These are phyloP conservation scores for Teleiodes luculella DNA, from an alignment of 2,888 invertebrate genomes.

Conservation along the genomic window DNA sequence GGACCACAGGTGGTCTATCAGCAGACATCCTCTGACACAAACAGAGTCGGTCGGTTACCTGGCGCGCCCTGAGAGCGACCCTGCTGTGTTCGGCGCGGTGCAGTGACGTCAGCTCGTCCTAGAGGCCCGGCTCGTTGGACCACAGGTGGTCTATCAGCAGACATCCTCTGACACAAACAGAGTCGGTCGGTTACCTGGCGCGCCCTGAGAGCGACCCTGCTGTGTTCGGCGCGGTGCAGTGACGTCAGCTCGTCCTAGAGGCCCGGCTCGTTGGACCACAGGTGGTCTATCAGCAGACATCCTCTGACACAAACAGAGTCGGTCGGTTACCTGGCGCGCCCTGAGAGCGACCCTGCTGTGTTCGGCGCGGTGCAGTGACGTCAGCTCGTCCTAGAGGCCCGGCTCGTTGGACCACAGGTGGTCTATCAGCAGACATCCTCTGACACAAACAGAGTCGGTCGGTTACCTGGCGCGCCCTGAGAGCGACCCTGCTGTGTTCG, in stretches of 20 bases:
- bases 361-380: slow-evolving; percentile 93
- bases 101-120: slow-evolving; percentile 92
- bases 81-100: slow-evolving; percentile 96
- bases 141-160: too few relatives aligned
- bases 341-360: slow-evolving; percentile 94
- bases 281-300: too few relatives aligned
- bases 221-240: slow-evolving; percentile 95
- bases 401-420: slow-evolving; percentile 97
- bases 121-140: slow-evolving; percentile 96
- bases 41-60: slow-evolving; percentile 69
- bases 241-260: slow-evolving; percentile 94
- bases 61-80: slow-evolving; percentile 90
- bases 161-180: too few relatives aligned
- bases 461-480: slow-evolving; percentile 86
- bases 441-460: too few relatives aligned
- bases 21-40: too few relatives aligned
- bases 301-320: too few relatives aligned
- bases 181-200: slow-evolving; percentile 79
- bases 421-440: too few relatives aligned
- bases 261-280: slow-evolving; percentile 97
- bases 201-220: slow-evolving; percentile 91
- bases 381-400: slow-evolving; percentile 93
- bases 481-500: slow-evolving; percentile 95
- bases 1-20: slow-evolving; percentile 94
- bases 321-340: slow-evolving; percentile 81